Evolutionary conservation across 2,797 vertebrate species (phyloP).

Genomic region (Caiman crocodilus): DNA sequence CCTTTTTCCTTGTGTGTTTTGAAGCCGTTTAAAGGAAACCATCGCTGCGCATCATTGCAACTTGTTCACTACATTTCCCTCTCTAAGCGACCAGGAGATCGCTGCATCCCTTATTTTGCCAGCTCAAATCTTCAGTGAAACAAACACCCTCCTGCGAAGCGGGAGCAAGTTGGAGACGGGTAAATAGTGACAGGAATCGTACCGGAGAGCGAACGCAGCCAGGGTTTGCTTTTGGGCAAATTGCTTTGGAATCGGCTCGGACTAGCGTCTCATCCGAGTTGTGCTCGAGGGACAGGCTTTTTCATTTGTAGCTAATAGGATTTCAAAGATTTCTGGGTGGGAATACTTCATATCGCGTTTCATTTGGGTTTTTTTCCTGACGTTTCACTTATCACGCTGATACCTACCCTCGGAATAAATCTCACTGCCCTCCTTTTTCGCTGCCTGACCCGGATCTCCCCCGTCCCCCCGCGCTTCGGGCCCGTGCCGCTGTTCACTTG

Average conservation of each 20-base stretch:
- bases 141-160: background rate
- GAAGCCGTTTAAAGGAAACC: slow-evolving; percentile 24
- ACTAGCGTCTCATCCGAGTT: background rate
- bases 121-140: slow-evolving; percentile 1
- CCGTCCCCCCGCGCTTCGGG: background rate
- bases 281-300: slow-evolving; percentile 37
- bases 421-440: slow-evolving; percentile 47
- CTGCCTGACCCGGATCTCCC: slow-evolving; percentile 20
- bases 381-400: slow-evolving; percentile 53
- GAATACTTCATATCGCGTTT: slow-evolving; percentile 51
- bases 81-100: background rate
- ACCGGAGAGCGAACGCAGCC: slow-evolving; percentile 16
- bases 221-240: slow-evolving; percentile 40
- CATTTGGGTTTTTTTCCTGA: background rate
- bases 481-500: slow-evolving; percentile 40
- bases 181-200: slow-evolving; percentile 9
- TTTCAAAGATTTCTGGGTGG: slow-evolving; percentile 69
- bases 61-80: background rate
- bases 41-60: background rate
- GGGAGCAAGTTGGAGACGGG: slow-evolving; percentile 11
- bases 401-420: slow-evolving; percentile 50
- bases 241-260: slow-evolving; percentile 21
- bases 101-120: background rate
- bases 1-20: background rate
- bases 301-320: slow-evolving; percentile 69